A percentile compares a stretch with the other conserved stretches of the same genome.
Evolutionary conservation across 2,888 invertebrate genomes (phyloP).

Genomic region (Scaptodrosophila latifasciaeformis): DNA sequence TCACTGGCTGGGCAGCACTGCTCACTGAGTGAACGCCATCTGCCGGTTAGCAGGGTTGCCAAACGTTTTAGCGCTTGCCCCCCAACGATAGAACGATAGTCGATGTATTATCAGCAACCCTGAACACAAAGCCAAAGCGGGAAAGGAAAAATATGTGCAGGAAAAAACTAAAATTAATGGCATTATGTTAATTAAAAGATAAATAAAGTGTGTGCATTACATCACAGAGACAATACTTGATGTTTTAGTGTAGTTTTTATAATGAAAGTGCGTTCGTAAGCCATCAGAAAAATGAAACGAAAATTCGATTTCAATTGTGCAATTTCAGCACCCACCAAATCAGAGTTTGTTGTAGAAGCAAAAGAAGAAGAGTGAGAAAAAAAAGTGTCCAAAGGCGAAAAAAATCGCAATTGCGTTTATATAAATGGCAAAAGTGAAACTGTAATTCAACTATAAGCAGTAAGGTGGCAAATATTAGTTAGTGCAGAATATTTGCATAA

Average conservation of each 20-base stretch:
- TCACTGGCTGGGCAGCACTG: not conserved
- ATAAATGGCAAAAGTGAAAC: conserved; percentile 19
- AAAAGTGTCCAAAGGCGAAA: conserved; percentile 11
- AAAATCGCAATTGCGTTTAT: conserved; percentile 53
- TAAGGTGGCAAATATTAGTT: conserved; percentile 17
- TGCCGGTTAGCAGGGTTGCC: no score
- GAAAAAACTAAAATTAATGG: conserved; percentile 44
- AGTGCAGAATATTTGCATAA: not conserved
- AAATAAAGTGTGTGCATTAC: conserved; percentile 29
- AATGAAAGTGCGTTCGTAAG: conserved; percentile 16
- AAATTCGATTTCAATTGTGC: conserved; percentile 60
- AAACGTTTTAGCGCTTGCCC: no score
- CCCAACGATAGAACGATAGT: conserved; percentile 24
- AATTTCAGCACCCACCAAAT: conserved; percentile 61
- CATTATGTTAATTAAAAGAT: conserved; percentile 37
- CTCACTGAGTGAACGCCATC: no score
- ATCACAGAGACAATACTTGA: conserved; percentile 47
- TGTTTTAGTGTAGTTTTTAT: conserved; percentile 29
- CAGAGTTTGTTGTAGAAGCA: conserved; percentile 67
- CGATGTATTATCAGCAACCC: conserved; percentile 9
- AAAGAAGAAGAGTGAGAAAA: conserved; percentile 23
- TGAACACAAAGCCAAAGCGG: conserved; percentile 62
- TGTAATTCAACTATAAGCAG: conserved; percentile 10
- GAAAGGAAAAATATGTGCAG: conserved; percentile 62
- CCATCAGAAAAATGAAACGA: conserved; percentile 64